Evolutionary conservation across 2,888 invertebrate genomes (phyloP).

Genomic region (Bugulina stolonifera): DNA sequence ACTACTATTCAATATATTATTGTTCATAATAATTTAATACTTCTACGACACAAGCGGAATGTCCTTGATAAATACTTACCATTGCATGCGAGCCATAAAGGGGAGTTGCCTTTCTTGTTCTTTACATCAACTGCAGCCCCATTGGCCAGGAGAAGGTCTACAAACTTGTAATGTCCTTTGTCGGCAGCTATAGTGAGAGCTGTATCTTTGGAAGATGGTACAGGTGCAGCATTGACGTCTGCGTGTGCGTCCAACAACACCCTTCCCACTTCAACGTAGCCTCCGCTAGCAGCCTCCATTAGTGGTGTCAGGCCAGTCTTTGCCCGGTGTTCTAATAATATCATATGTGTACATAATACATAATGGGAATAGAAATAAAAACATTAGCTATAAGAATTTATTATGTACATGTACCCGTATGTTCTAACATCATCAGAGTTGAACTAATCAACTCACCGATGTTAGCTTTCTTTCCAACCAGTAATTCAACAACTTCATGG

Average conservation of each 20-base stretch:
- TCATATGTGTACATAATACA: no score
- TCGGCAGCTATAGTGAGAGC: conserved; percentile 99
- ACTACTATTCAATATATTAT: no score
- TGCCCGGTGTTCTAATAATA: conserved; percentile 76
- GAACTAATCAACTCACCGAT: conserved; percentile 57
- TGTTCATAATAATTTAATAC: no score
- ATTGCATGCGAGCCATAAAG: conserved; percentile 94
- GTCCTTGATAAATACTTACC: conserved; percentile 40
- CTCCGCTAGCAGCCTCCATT: conserved; percentile 99
- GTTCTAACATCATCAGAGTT: no score
- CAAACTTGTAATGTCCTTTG: conserved; percentile 86
- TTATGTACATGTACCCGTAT: no score
- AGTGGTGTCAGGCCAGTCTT: conserved; percentile 97
- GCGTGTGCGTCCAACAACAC: conserved; percentile 93
- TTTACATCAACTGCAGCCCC: conserved; percentile 92
- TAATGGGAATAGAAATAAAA: no score
- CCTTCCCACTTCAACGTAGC: conserved; percentile 95
- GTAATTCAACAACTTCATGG: conserved; percentile 92
- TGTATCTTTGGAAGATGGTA: conserved; percentile 94
- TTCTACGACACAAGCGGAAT: no score
- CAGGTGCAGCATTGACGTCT: conserved; percentile 96
- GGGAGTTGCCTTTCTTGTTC: conserved; percentile 98
- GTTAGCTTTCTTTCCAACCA: conserved; percentile 93
- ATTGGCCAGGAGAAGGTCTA: conserved; percentile 58
- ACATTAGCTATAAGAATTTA: no score